Conservation (phyloP, 2,113 vertebrate genomes). For the Rutilus rutilus region DNA sequence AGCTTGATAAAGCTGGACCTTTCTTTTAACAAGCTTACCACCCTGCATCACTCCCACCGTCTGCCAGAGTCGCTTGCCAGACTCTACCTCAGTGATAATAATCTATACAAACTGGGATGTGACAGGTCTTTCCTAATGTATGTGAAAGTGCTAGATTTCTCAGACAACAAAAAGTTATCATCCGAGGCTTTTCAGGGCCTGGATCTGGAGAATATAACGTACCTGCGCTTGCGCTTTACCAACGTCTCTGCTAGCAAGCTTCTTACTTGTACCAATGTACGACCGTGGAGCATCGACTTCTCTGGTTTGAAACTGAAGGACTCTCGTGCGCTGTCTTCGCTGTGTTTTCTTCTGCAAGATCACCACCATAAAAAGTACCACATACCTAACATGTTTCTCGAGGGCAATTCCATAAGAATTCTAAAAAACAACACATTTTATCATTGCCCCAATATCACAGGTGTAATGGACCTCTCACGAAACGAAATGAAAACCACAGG, state of each 20-base stretch:
- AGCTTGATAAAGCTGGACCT: constrained; percentile 71
- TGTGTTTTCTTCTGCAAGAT: constrained; percentile 65
- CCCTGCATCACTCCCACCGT: constrained; percentile 62
- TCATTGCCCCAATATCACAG: constrained; percentile 63
- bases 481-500: constrained; percentile 59
- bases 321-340: neutral
- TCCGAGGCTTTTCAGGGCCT: constrained; percentile 63
- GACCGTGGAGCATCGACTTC: constrained; percentile 69
- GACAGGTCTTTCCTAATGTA: constrained; percentile 56
- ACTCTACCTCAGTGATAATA: constrained; percentile 74
- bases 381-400: constrained; percentile 60
- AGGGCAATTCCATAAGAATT: constrained; percentile 36
- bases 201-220: constrained; percentile 61
- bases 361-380: neutral
- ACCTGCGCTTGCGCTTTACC: constrained; percentile 69
- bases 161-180: constrained; percentile 66
- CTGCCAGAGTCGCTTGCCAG: constrained; percentile 64
- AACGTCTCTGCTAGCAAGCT: constrained; percentile 64
- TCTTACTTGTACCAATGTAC: constrained; percentile 67
- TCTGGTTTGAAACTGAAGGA: constrained; percentile 68
- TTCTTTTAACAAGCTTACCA: constrained; percentile 71
- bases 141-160: constrained; percentile 73
- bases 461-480: constrained; percentile 72
- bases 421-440: neutral
- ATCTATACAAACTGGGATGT: constrained; percentile 66